Evolutionary conservation across 2,888 invertebrate genomes (phyloP).

Genomic region (Napeogenes inachia): DNA sequence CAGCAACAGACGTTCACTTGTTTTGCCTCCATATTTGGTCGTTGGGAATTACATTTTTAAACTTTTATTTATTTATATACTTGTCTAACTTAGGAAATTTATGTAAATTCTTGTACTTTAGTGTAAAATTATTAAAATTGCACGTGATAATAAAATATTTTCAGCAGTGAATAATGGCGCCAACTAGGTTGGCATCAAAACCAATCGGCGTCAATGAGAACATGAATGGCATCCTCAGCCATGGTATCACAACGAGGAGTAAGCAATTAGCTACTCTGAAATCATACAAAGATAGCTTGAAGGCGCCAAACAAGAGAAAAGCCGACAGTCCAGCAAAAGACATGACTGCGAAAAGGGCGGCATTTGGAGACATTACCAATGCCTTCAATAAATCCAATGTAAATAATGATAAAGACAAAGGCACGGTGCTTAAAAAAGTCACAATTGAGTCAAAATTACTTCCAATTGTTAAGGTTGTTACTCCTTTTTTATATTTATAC

Average conservation of each 20-base stretch:
- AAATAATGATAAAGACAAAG: slow-evolving; percentile 60
- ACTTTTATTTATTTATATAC: slow-evolving; percentile 37
- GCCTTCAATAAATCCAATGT: slow-evolving; percentile 71
- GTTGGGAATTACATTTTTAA: slow-evolving; percentile 56
- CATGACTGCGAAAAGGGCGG: slow-evolving; percentile 86
- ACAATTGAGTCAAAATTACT: slow-evolving; percentile 72
- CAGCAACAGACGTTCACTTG: slow-evolving; percentile 61
- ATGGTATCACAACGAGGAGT: slow-evolving; percentile 80
- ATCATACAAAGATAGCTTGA: slow-evolving; percentile 62
- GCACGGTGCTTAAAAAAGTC: slow-evolving; percentile 67
- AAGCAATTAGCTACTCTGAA: slow-evolving; percentile 75
- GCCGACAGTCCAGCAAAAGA: slow-evolving; percentile 88
- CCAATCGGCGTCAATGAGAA: slow-evolving; percentile 69
- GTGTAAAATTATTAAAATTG: slow-evolving; percentile 15
- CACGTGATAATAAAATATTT: slow-evolving; percentile 51
- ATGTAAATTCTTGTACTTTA: too few relatives aligned
- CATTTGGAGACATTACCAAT: slow-evolving; percentile 92
- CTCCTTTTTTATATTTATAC: slow-evolving; percentile 26
- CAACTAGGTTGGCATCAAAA: slow-evolving; percentile 77
- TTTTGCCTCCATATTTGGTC: slow-evolving; percentile 74
- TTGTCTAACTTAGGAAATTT: too few relatives aligned
- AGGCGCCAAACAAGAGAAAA: slow-evolving; percentile 84
- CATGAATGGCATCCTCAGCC: slow-evolving; percentile 63
- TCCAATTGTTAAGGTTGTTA: slow-evolving; percentile 65
- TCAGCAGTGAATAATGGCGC: slow-evolving; percentile 77